These are phyloP conservation scores for Lucinisca nassula DNA, from an alignment of 2,888 invertebrate species.

Conservation along the genomic window DNA sequence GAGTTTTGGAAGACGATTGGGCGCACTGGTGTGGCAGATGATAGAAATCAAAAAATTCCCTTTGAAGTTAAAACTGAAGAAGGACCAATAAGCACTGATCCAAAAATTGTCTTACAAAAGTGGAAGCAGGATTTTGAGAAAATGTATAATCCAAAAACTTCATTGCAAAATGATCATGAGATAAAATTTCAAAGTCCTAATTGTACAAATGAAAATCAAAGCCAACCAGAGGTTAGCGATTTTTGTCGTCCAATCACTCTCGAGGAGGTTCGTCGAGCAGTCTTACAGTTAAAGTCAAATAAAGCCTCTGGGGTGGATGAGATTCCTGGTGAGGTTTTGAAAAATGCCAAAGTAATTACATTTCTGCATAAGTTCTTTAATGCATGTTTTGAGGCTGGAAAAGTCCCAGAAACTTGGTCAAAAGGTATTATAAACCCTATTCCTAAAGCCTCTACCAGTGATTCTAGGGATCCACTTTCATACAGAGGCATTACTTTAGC, in stretches of 20 bases:
- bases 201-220: neutral
- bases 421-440: conserved; percentile 29
- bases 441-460: conserved; percentile 31
- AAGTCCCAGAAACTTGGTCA: conserved; percentile 26
- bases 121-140: neutral
- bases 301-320: neutral
- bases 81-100: neutral
- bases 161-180: neutral
- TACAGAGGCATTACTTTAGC: too few species aligned
- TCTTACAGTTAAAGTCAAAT: neutral
- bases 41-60: conserved; percentile 9
- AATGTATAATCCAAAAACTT: neutral
- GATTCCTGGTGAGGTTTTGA: neutral
- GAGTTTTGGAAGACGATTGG: conserved; percentile 8
- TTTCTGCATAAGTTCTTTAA: conserved; percentile 33
- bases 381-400: conserved; percentile 30
- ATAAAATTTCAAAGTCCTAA: neutral
- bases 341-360: neutral
- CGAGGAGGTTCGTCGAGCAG: neutral
- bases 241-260: neutral
- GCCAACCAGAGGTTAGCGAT: neutral
- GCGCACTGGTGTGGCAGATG: neutral
- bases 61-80: neutral
- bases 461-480: conserved; percentile 34
- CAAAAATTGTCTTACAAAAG: neutral